phyloP scores from a whole-genome alignment of 2,113 vertebrate species.

The Poeciliopsis occidentalis region DNA sequence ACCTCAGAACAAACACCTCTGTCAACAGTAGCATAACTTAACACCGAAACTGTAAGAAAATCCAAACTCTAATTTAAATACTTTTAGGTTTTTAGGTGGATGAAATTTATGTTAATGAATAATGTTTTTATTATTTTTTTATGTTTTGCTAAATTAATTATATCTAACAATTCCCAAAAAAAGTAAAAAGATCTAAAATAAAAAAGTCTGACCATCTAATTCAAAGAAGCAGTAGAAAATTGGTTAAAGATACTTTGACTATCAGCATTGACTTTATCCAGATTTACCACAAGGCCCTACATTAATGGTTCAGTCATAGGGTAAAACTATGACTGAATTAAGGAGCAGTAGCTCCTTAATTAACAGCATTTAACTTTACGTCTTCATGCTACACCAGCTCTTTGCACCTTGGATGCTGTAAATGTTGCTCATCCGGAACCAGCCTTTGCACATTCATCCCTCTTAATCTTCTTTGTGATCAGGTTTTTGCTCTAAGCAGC shows the following conservation, averaged over 20 bases:
- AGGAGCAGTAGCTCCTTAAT: conserved; percentile 24
- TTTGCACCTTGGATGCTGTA: background rate
- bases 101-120: background rate
- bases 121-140: background rate
- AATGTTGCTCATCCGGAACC: background rate
- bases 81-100: background rate
- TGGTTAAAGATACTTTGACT: conserved; percentile 12
- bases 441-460: conserved; percentile 31
- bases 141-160: too few relatives aligned
- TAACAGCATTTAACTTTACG: conserved; percentile 44
- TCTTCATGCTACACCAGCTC: conserved; percentile 22
- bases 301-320: conserved; percentile 11
- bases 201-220: too few relatives aligned
- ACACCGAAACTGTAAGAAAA: background rate
- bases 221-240: background rate
- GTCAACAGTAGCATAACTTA: background rate
- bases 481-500: conserved; percentile 15
- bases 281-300: conserved; percentile 22
- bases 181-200: too few relatives aligned
- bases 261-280: conserved; percentile 11
- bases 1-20: background rate
- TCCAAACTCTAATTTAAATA: background rate
- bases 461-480: conserved; percentile 39
- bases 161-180: too few relatives aligned
- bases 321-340: conserved; percentile 11